A percentile compares a stretch with the other conserved stretches of the same genome.
These are phyloP conservation scores for Corythornis vintsioides DNA, from an alignment of 2,113 vertebrate species.

Conservation along the genomic window DNA sequence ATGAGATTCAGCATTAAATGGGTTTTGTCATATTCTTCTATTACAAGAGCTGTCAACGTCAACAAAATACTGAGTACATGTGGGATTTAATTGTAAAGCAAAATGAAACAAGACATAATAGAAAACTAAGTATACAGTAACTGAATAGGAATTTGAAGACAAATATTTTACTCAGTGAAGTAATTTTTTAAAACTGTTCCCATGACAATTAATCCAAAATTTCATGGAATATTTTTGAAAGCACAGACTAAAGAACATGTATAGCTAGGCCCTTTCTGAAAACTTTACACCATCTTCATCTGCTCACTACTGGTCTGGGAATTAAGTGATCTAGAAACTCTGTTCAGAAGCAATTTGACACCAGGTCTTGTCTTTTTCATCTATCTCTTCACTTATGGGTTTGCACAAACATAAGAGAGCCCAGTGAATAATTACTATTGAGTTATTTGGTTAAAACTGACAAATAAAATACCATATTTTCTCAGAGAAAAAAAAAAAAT, in stretches of 20 bases:
- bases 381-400: rapidly evolving
- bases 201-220: background rate
- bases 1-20: background rate
- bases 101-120: background rate
- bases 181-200: background rate
- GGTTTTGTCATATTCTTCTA: background rate
- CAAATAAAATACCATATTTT: background rate
- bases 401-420: background rate
- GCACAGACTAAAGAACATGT: background rate
- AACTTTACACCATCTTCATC: background rate
- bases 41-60: background rate
- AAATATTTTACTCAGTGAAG: background rate
- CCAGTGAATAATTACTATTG: background rate
- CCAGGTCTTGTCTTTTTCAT: background rate
- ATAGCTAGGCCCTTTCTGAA: background rate
- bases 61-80: background rate
- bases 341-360: background rate
- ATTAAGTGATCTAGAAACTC: background rate
- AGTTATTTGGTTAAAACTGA: background rate
- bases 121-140: background rate
- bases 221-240: background rate
- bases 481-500: background rate
- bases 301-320: background rate
- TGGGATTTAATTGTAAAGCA: background rate
- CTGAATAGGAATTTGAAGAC: background rate